Evolutionary conservation across 2,888 invertebrate genomes (phyloP), one percentile per base, ranked within the genome.

Genomic region (Polietes domitor): DNA sequence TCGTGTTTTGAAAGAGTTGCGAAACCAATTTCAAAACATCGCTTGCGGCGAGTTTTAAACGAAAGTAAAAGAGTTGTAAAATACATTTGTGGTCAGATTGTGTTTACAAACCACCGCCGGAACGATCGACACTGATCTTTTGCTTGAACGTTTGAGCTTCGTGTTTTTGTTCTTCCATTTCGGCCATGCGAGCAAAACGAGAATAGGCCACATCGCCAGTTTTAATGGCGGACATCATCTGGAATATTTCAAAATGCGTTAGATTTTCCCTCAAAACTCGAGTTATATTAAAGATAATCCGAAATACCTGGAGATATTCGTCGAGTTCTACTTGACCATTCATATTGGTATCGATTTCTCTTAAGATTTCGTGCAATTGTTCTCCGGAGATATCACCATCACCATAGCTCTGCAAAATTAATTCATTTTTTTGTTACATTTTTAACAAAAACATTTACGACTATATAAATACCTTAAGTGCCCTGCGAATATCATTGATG

Each of bases 261-360:
- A 58, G 19, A 17, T 58, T 0, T 17, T 7, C 1, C 19, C 28
- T 32, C 17, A 17, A 63, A 15, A 68, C 7, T 71, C 37, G 21
- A 41, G 32, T 24, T 61, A 47, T 41, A 37, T 10, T 21, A 19
- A 41, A 43, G 0, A 26, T 50, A 3, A n/a, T n/a, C n/a, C n/a
- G 15, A 17, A 47, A 53, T 87, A 99, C 99, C 97, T 99, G 98
- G 92, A 99, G 94, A 93, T 99, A 99, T 93, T 99, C 99, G 92
- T 98, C 98, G 92, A 99, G 95, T 93, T 99, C 99, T 91, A 99
- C 98, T 94, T 99, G 98, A 90, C 99, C 99, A 93, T 99, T 99
- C 96, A 98, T 98, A 93, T 99, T 99, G 90, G 99, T 96, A 94
- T 99, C 99, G 92, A 99, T 99, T 94, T 99, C 99, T 92, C 94